Conservation (phyloP, 2,888 invertebrate species). For the Stenurella melanura region DNA sequence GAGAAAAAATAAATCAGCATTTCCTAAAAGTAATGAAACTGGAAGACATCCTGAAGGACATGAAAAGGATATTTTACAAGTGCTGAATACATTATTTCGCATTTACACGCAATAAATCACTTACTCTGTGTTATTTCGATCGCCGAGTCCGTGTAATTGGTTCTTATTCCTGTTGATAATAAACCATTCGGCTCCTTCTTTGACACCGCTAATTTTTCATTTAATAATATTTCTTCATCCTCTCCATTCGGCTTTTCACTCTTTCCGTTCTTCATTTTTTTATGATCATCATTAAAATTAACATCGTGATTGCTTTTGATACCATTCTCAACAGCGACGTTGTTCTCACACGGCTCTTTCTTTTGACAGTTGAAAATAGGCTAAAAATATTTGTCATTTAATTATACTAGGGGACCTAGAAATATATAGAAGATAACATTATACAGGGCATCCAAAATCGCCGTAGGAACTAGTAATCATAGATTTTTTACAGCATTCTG, state of each 20-base stretch:
- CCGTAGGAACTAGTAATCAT: too few species aligned
- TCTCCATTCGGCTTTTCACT: background rate
- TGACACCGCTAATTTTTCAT: constrained; percentile 12
- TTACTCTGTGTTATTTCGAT: constrained; percentile 52
- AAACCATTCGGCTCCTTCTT: constrained; percentile 37
- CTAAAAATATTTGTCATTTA: constrained; percentile 14
- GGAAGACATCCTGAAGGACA: too few species aligned
- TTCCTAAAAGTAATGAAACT: too few species aligned
- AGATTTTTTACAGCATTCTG: too few species aligned
- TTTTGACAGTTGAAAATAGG: constrained; percentile 13
- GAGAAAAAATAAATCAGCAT: too few species aligned
- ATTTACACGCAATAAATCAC: constrained; percentile 15
- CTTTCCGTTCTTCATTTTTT: background rate
- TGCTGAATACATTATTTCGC: too few species aligned
- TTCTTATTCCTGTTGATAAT: constrained; percentile 42
- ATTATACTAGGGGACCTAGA: background rate
- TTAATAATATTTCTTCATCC: constrained; percentile 10
- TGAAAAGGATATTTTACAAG: too few species aligned
- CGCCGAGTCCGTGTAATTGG: constrained; percentile 49
- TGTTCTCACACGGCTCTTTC: background rate
- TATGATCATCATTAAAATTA: constrained; percentile 30
- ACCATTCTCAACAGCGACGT: constrained; percentile 20
- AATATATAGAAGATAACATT: background rate
- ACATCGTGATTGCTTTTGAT: constrained; percentile 22
- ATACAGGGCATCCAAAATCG: too few species aligned